Evolutionary conservation across 2,888 invertebrate genomes (phyloP), one percentile per base, ranked within the genome.

Genomic region (Leptogaster cylindrica): DNA sequence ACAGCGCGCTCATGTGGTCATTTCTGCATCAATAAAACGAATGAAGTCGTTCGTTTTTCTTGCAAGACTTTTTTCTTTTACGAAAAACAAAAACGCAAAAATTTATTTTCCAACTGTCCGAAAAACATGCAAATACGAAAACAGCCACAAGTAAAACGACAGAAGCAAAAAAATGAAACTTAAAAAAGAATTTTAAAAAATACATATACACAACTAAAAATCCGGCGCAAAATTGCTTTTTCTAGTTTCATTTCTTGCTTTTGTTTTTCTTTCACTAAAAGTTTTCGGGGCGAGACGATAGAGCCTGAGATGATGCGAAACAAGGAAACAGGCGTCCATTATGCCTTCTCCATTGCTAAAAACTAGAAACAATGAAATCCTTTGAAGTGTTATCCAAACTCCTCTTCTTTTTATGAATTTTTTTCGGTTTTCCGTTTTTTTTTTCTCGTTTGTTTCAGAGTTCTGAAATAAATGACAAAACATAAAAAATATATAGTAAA

Each of bases 311-410:
- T 61, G 44, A 61, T 12, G 28, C 61, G 44, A 61, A 58, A 61
- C 61, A 61, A 61, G 61, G 36, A 61, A 41, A 27, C 27, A 44
- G 61, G 41, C 25, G 61, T 61, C 61, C 61, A 61, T 61, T 61
- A 61, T 61, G 61, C 44, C 61, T 61, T 44, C 44, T 28, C 44
- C 44, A 28, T 10, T 61, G 28, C 27, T 20, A 27, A 61, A 61
- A 61, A 61, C 61, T 61, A 61, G 61, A 61, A 61, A 61, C 61
- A 61, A 61, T 61, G 44, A 61, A 61, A 61, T 61, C 61, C 61
- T 61, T 61, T 61, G 61, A 61, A 61, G 61, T 61, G 61, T 61
- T 61, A 44, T 61, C 39, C 61, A 61, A 61, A 39, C 61, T 61
- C 27, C 28, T 41, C 61, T 16, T 10, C 28, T 41, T 44, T 61